Evolutionary conservation across 2,113 vertebrate genomes (phyloP).

Genomic region (Zosterops lateralis): DNA sequence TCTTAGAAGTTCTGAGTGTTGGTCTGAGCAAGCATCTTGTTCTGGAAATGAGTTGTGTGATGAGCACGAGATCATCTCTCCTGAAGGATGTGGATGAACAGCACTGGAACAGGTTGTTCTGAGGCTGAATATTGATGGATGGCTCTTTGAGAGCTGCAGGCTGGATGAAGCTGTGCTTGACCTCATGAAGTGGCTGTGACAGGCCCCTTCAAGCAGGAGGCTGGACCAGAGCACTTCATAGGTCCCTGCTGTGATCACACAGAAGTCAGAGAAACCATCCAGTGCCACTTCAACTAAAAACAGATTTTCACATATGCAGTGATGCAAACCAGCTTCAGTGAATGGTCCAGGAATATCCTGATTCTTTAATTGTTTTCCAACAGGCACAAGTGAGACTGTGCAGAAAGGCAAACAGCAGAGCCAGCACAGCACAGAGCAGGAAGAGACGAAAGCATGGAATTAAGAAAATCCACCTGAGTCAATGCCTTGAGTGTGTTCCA

Average conservation of each 20-base stretch:
- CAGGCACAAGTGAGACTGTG: background rate
- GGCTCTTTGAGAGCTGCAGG: background rate
- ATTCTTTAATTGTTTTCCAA: background rate
- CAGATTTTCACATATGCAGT: accelerated
- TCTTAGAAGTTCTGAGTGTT: background rate
- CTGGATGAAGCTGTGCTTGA: background rate
- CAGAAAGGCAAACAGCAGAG: background rate
- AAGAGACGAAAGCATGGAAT: accelerated
- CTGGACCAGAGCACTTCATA: background rate
- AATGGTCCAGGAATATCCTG: background rate
- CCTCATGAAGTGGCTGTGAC: background rate
- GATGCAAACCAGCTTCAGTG: background rate
- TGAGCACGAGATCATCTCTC: background rate
- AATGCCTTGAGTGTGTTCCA: background rate
- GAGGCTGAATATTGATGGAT: background rate
- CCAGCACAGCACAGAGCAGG: background rate
- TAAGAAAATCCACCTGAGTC: background rate
- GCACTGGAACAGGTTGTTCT: background rate
- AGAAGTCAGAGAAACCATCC: background rate
- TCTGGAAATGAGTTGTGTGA: background rate
- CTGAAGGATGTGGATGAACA: background rate
- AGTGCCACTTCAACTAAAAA: background rate
- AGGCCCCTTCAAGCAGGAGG: background rate
- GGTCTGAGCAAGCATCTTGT: accelerated
- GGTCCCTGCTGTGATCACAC: accelerated